Evolutionary conservation across 2,888 invertebrate genomes (phyloP).

Genomic region (Lymantria dispar): DNA sequence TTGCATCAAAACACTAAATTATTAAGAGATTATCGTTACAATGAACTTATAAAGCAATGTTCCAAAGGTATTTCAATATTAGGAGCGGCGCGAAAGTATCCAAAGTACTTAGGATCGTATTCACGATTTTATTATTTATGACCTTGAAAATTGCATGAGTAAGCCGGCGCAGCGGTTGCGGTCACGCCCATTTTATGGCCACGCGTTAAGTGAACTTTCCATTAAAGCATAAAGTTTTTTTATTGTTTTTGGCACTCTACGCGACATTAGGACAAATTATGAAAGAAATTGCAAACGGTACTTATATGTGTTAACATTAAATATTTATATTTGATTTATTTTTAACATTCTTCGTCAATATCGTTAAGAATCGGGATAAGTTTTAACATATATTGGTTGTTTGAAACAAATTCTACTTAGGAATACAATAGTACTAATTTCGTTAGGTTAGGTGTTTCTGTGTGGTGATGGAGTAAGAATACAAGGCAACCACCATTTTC

Average conservation of each 20-base stretch:
- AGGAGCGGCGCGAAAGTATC: constrained; percentile 79
- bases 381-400: no score
- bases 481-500: no score
- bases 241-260: constrained; percentile 59
- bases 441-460: no score
- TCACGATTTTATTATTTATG: constrained; percentile 79
- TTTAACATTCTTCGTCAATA: no score
- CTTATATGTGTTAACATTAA: no score
- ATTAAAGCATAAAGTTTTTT: constrained; percentile 56
- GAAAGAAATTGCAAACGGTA: constrained; percentile 8
- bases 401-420: no score
- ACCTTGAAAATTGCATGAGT: constrained; percentile 80
- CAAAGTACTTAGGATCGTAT: constrained; percentile 77
- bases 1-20: background rate
- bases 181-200: constrained; percentile 76
- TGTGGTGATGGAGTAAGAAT: no score
- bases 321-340: no score
- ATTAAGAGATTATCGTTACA: constrained; percentile 16
- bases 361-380: no score
- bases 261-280: constrained; percentile 22
- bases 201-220: constrained; percentile 67
- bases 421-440: no score
- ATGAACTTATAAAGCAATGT: constrained; percentile 32
- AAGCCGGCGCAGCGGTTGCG: constrained; percentile 75
- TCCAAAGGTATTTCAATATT: constrained; percentile 64